Conservation (phyloP, 1,140 invertebrate species). For the Bombus sibiricus region DNA sequence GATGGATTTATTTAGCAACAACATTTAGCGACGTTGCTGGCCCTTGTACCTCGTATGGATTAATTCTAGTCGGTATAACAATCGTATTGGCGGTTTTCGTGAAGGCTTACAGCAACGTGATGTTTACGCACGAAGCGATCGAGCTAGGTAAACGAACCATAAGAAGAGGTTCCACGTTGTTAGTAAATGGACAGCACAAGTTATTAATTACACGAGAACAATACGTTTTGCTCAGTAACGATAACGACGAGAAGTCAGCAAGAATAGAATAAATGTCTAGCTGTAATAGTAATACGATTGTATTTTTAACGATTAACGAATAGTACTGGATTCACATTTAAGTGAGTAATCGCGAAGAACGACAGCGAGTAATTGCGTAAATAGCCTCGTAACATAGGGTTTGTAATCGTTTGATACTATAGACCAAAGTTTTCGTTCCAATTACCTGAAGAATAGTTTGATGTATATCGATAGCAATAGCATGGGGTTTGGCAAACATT, state of each 20-base stretch:
- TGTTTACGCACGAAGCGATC: constrained; percentile 89
- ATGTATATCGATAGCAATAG: background rate
- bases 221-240: constrained; percentile 83
- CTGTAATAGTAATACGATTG: background rate
- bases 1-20: constrained; percentile 90
- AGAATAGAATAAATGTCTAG: constrained; percentile 45
- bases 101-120: constrained; percentile 88
- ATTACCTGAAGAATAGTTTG: constrained; percentile 18
- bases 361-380: background rate
- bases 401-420: constrained; percentile 31
- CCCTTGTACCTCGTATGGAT: constrained; percentile 87
- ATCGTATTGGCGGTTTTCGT: constrained; percentile 87
- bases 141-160: constrained; percentile 89
- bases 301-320: background rate
- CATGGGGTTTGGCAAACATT: constrained; percentile 5
- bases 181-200: constrained; percentile 87
- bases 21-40: constrained; percentile 88
- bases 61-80: constrained; percentile 87
- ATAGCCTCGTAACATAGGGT: background rate
- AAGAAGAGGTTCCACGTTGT: constrained; percentile 87
- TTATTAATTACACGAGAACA: constrained; percentile 85
- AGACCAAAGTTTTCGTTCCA: constrained; percentile 48
- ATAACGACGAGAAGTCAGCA: constrained; percentile 59
- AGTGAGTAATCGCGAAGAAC: background rate
- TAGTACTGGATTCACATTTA: background rate